Percentiles rank a stretch among this genome's conserved stretches.
Evolutionary conservation across 2,888 invertebrate species (phyloP).

Genomic region (Trichopoda pennipes): DNA sequence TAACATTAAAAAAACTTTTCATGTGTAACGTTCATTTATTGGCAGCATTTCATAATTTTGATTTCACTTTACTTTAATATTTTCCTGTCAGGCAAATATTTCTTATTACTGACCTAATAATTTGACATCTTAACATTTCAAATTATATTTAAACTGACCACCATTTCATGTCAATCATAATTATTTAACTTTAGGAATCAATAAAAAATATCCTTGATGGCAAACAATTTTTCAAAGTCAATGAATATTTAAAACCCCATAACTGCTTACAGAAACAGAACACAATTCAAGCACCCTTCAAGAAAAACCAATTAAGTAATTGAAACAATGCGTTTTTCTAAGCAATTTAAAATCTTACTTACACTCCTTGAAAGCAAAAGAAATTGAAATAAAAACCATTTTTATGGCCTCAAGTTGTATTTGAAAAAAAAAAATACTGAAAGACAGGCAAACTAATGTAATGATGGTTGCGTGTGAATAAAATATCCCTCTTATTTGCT

Average conservation of each 20-base stretch:
- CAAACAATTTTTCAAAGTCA: constrained; percentile 3
- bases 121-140: constrained; percentile 14
- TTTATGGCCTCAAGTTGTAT: constrained; percentile 50
- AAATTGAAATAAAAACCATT: constrained; percentile 27
- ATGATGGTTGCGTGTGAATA: constrained; percentile 68
- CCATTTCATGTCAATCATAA: constrained; percentile 47
- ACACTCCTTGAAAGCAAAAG: constrained; percentile 34
- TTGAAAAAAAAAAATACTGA: constrained; percentile 1
- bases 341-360: constrained; percentile 18
- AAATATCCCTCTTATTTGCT: constrained; percentile 58
- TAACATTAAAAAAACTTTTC: no score
- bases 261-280: background rate
- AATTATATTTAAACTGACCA: constrained; percentile 36
- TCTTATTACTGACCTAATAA: constrained; percentile 12
- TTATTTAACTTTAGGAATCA: constrained; percentile 45
- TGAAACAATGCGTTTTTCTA: constrained; percentile 43
- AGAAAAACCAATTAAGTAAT: constrained; percentile 5
- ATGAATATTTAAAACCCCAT: constrained; percentile 18
- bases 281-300: background rate
- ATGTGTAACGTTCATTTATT: no score
- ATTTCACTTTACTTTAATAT: background rate
- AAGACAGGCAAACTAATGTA: background rate
- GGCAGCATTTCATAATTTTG: background rate
- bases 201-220: background rate
- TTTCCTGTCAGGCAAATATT: background rate